Conservation (phyloP, 2,113 vertebrate species). For the Struthidea cinerea region DNA sequence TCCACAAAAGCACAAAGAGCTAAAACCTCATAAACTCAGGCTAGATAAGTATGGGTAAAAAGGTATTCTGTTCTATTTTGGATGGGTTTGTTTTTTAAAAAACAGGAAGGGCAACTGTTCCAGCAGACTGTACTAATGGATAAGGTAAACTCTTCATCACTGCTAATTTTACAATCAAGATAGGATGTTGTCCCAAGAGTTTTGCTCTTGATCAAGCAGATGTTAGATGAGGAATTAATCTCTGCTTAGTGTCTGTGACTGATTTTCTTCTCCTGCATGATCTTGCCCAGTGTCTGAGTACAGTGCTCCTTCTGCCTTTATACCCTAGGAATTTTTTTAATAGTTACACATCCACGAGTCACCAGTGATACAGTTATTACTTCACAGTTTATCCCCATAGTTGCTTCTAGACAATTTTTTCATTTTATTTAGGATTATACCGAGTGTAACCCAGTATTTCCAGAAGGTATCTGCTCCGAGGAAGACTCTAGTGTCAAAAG, state of each 20-base stretch:
- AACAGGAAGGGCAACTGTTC: neutral
- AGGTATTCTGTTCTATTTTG: neutral
- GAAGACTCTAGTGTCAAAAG: neutral
- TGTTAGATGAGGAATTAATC: neutral
- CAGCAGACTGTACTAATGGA: neutral
- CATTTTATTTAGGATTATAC: neutral
- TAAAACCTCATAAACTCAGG: neutral
- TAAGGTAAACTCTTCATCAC: neutral
- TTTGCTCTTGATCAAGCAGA: neutral
- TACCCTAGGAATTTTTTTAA: neutral
- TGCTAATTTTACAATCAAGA: neutral
- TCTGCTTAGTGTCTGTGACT: neutral
- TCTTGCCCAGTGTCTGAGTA: neutral
- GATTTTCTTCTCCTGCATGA: neutral
- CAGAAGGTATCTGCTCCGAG: neutral
- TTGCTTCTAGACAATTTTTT: neutral
- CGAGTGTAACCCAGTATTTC: neutral
- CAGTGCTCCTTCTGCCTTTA: neutral
- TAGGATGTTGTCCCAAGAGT: neutral
- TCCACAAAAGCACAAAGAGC: neutral
- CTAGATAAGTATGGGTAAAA: neutral
- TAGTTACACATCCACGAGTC: neutral
- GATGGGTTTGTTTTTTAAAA: fast-evolving
- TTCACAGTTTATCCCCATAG: neutral
- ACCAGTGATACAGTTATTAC: neutral